Evolutionary conservation across 2,113 vertebrate genomes (phyloP), one percentile per base, ranked within the genome.

Genomic region (Calcarius ornatus): DNA sequence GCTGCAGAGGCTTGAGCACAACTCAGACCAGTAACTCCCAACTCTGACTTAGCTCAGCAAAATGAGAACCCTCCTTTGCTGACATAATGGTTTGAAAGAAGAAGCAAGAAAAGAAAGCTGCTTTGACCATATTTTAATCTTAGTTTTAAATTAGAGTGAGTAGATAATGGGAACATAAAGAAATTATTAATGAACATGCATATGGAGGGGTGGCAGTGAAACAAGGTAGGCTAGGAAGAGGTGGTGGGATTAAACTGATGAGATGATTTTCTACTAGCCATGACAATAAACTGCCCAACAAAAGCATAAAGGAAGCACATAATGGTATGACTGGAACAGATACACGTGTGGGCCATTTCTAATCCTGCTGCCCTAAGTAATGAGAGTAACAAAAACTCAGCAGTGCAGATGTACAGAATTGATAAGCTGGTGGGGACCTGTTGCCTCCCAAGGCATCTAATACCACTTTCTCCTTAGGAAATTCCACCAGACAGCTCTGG

Each of bases 321-420:
- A 50, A 24, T 27, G 20, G 30, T 16, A 9, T 21, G 25, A 60
- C 61, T 24, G 42, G 33, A 50, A 35, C 1, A 3, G 19, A 30
- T 2, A 71, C 12, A 12, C 11, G 75, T 9, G 10, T 0, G 0
- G 37, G 17, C 24, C 35, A 33, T 8, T 43, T 81, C 40, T 31
- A 28, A 28, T 38, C 38, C 35, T 42, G n/a, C 54, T 38, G 50
- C 16, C n/a, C 35, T 37, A 47, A 35, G 47, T 65, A 75, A 48
- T 0, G 2, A 57, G 19, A 86, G 45, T 50, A 81, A 51, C 40
- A 61, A 69, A 60, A 53, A 7, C 1, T 5, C 6, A 43, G 22
- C 12, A 17, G 57, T 19, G 42, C n/a, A 43, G 45, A 53, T 64
- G 40, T 16, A 47, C 59, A 56, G 50, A 68, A 64, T 4, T 1